Conservation (phyloP, 2,113 vertebrate genomes). For the Pterocles gutturalis region DNA sequence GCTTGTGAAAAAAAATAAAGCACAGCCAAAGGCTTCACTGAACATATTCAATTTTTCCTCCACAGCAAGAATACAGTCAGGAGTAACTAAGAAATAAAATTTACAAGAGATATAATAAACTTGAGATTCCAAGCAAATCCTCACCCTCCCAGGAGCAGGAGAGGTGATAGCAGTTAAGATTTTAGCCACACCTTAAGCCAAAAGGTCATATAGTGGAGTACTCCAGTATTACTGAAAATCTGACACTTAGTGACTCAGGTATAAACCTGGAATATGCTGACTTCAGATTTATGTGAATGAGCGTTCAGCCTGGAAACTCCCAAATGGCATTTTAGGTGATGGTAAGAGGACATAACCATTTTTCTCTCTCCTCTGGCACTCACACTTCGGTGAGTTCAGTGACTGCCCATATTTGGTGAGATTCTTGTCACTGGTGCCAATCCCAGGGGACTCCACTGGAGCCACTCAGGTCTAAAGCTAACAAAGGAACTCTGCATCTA, state of each 20-base stretch:
- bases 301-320: neutral
- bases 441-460: neutral
- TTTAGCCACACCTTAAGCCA: neutral
- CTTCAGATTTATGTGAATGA: neutral
- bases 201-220: neutral
- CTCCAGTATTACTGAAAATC: neutral
- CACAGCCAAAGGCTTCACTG: neutral
- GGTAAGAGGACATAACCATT: neutral
- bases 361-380: neutral
- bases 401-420: neutral
- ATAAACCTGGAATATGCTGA: neutral
- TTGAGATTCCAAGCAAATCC: neutral
- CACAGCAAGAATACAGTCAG: neutral
- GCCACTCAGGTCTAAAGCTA: neutral
- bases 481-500: neutral
- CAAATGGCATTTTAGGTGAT: neutral
- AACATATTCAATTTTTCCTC: neutral
- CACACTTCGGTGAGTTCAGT: neutral
- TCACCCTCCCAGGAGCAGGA: neutral
- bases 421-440: neutral
- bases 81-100: neutral
- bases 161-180: neutral
- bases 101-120: neutral
- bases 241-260: neutral
- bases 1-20: neutral